Evolutionary conservation across 2,797 vertebrate species (phyloP).

Genomic region (Urocyon cinereoargenteus): DNA sequence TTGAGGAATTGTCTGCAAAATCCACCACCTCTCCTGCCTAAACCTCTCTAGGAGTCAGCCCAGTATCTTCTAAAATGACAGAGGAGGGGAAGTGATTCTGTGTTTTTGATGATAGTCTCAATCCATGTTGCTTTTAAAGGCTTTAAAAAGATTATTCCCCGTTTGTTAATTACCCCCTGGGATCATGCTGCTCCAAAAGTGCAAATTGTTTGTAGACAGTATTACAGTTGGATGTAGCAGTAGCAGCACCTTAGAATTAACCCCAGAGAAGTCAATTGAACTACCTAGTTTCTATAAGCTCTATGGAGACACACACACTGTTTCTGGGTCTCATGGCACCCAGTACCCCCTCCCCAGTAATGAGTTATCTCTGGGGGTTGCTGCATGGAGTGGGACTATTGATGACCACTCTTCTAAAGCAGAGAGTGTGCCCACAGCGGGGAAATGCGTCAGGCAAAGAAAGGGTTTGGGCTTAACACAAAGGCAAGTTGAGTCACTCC

Average conservation of each 20-base stretch:
- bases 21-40: background rate
- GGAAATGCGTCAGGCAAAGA: background rate
- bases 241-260: slow-evolving; percentile 60
- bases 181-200: slow-evolving; percentile 64
- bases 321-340: background rate
- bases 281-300: background rate
- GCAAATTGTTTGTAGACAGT: slow-evolving; percentile 75
- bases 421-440: background rate
- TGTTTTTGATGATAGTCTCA: background rate
- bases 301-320: background rate
- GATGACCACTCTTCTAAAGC: background rate
- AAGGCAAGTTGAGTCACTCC: background rate
- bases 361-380: background rate
- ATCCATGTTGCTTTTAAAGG: slow-evolving; percentile 46
- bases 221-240: slow-evolving; percentile 38
- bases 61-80: slow-evolving; percentile 62
- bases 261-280: slow-evolving; percentile 46
- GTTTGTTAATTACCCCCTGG: slow-evolving; percentile 75
- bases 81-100: slow-evolving; percentile 30
- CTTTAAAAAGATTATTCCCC: slow-evolving; percentile 49
- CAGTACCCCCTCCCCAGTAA: accelerated
- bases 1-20: background rate
- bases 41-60: background rate
- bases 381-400: background rate
- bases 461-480: background rate